Evolutionary conservation across 2,797 vertebrate genomes (phyloP), one percentile per base, ranked within the genome.

Genomic region (Bryconaethiops microstoma): DNA sequence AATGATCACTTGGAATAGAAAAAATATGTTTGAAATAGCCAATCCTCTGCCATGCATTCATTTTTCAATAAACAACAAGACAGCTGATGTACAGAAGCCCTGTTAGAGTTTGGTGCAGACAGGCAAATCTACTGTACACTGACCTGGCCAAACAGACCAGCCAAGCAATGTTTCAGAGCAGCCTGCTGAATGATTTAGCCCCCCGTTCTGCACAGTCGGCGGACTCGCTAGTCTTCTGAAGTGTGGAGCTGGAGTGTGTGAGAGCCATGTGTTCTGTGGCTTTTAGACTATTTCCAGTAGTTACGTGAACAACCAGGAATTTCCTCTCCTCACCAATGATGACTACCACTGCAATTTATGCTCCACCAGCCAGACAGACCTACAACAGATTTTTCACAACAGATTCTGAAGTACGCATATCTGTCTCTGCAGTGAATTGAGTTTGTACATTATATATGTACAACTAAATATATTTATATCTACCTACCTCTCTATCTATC

Each of bases 241-340:
- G 59, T 82, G 25, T 72, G 35, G 39, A 52, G 39, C 81, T 84
- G 54, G 10, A 63, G 82, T 76, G 77, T 81, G 65, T 63, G 6
- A 83, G 63, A 21, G 19, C 54, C 79, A 64, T 72, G 76, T 79
- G 75, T 82, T 83, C 77, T 86, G 83, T 82, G 86, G 84, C 78
- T 87, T 82, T 78, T 21, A 78, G 81, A 72, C 76, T 87, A 81
- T 84, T 86, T 89, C 87, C 87, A 88, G 78, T 60, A 54, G 78
- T 87, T 86, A 85, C 85, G 82, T 79, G 71, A 86, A 82, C 82
- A 23, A 83, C 74, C 82, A 88, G 83, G 86, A 87, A 89, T 89
- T 86, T 89, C 88, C 87, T 84, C 79, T 69, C n/a, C 79, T 77
- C 78, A 77, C 67, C 69, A 77, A 77, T 65, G 74, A 80, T 75